Evolutionary conservation across 2,888 invertebrate species (phyloP), one percentile per base, ranked within the genome.

Genomic region (Agrochola lota): DNA sequence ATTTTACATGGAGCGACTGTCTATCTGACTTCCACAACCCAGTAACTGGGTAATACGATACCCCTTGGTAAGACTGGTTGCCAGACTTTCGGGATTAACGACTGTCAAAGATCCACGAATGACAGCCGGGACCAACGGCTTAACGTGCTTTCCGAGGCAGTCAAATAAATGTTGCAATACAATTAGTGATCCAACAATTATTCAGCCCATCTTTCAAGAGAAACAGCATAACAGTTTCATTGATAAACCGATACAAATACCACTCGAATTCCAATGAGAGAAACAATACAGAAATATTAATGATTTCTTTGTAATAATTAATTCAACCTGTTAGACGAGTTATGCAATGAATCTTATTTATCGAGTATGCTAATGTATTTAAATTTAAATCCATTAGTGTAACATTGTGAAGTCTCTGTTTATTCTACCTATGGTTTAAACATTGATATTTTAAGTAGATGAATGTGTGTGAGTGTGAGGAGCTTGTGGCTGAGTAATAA

Each of bases 321-420:
- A 85, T 79, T 76, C 55, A 73, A 85, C 83, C 79, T 68, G 85
- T 75, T 83, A 69, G 74, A 84, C 82, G 80, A 83, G 82, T 87
- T 87, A 83, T 78, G 87, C 83, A 87, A 88, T 88, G 81, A 88
- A 85, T 85, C 83, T 88, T 87, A 87, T 87, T 81, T 89, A 89
- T 89, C 83, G 81, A 74, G 71, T 80, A 89, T 89, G 89, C 78
- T 87, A 88, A 89, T 89, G 85, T 86, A 76, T 85, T 80, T 85
- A 77, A 84, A 89, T 89, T 89, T 83, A 84, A 87, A 89, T 89
- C 87, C 81, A 89, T 89, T 89, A 81, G 74, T 71, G 87, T 81
- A 80, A 82, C 78, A 71, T 77, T 87, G 83, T 78, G 80, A 87
- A 88, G 80, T 78, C 67, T 80, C 70, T 83, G 83, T 85, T 87